These are phyloP conservation scores for Anastatus disparis DNA, from an alignment of 1,140 invertebrate species.

Conservation along the genomic window DNA sequence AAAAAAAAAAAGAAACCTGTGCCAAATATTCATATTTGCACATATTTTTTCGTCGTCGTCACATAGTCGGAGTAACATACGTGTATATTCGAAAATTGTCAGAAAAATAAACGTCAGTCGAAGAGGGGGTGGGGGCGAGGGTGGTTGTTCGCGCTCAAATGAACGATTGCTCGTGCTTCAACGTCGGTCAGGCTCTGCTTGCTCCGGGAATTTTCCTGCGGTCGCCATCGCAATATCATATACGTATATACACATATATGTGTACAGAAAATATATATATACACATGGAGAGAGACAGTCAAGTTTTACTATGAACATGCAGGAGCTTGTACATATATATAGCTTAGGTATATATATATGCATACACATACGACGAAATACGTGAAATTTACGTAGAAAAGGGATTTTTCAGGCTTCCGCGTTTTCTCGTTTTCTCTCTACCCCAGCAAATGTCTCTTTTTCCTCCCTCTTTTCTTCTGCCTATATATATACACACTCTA, in stretches of 20 bases:
- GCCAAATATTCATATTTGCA: constrained; percentile 1
- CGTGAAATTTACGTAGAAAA: constrained; percentile 33
- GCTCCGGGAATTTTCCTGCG: constrained; percentile 21
- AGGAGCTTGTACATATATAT: constrained; percentile 6
- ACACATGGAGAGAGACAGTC: too few relatives aligned
- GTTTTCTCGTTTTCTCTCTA: neutral
- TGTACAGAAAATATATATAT: too few relatives aligned
- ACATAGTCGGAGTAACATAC: too few relatives aligned
- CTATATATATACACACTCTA: neutral
- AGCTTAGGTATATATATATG: constrained; percentile 25
- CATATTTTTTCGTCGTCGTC: neutral
- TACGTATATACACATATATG: neutral
- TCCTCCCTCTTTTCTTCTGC: neutral
- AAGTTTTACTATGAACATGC: neutral
- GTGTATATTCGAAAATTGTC: constrained; percentile 10
- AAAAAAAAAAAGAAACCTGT: neutral
- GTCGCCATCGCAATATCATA: constrained; percentile 9
- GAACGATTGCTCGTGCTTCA: constrained; percentile 25
- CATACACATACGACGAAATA: neutral
- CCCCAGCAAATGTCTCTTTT: too few relatives aligned
- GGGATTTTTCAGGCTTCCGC: constrained; percentile 56
- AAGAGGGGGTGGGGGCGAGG: neutral
- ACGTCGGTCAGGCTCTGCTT: neutral
- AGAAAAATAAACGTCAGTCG: constrained; percentile 32
- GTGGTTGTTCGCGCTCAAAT: constrained; percentile 13